Evolutionary conservation across 2,797 vertebrate genomes (phyloP).

Genomic region (Poliocrania exsul): DNA sequence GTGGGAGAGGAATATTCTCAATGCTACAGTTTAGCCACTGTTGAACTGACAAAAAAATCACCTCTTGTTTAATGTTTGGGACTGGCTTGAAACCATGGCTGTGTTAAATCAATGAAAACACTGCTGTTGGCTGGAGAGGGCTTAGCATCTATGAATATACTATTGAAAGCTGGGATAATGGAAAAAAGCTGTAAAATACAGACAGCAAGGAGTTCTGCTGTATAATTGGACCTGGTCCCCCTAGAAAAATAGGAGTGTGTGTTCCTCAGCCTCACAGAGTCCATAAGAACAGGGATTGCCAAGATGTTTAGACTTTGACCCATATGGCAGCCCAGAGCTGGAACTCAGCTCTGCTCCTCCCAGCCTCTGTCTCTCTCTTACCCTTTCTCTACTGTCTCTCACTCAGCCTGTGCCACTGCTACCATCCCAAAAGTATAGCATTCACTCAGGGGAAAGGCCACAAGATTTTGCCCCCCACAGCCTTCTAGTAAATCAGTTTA

Average conservation of each 20-base stretch:
- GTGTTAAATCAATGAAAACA: conserved; percentile 16
- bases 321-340: neutral
- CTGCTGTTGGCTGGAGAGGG: neutral
- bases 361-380: neutral
- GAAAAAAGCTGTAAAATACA: neutral
- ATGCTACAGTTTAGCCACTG: neutral
- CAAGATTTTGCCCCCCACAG: neutral
- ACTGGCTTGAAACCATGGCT: neutral
- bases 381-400: neutral
- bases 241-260: neutral
- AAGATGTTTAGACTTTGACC: neutral
- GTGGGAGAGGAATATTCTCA: neutral
- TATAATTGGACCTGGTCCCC: neutral
- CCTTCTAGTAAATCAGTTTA: neutral
- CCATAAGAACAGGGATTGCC: fast-evolving
- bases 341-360: neutral
- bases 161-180: neutral
- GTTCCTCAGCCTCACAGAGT: neutral
- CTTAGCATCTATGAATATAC: neutral
- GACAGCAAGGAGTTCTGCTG: neutral
- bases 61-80: neutral
- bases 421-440: neutral
- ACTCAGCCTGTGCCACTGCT: neutral
- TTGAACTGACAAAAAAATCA: neutral
- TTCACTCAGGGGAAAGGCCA: neutral